These are phyloP conservation scores for Neodiprion lecontei DNA, from an alignment of 1,140 invertebrate genomes.

Conservation along the genomic window DNA sequence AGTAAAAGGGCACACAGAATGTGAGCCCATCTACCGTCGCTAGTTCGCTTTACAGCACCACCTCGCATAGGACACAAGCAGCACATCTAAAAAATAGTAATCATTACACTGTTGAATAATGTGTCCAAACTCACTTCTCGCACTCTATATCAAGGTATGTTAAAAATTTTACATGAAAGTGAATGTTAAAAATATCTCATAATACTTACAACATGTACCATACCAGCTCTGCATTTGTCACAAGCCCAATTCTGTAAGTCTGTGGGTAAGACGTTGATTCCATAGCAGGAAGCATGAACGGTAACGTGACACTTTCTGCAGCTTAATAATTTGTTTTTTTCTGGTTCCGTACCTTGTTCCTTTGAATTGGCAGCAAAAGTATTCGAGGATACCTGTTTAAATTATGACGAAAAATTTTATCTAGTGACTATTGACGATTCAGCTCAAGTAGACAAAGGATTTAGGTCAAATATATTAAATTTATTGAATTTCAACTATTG, in stretches of 20 bases:
- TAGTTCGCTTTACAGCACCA: slow-evolving; percentile 70
- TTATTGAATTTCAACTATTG: slow-evolving; percentile 17
- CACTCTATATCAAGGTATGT: too few species aligned
- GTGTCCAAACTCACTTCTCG: too few species aligned
- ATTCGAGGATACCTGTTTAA: slow-evolving; percentile 47
- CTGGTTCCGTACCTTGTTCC: slow-evolving; percentile 50
- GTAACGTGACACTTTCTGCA: slow-evolving; percentile 60
- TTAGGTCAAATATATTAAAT: slow-evolving; percentile 7
- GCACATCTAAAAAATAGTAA: slow-evolving; percentile 48
- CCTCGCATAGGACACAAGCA: slow-evolving; percentile 67
- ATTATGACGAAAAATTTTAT: slow-evolving; percentile 11
- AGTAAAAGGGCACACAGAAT: slow-evolving; percentile 63
- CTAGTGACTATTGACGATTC: neutral
- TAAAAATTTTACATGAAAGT: slow-evolving; percentile 23
- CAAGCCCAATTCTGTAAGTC: slow-evolving; percentile 59
- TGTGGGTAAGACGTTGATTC: slow-evolving; percentile 50
- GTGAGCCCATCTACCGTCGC: slow-evolving; percentile 66
- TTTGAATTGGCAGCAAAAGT: slow-evolving; percentile 57
- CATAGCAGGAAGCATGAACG: slow-evolving; percentile 62
- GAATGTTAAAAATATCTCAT: slow-evolving; percentile 45
- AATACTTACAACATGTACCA: slow-evolving; percentile 45
- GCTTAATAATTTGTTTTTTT: slow-evolving; percentile 55
- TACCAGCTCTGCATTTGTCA: slow-evolving; percentile 59
- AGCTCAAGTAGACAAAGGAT: neutral
- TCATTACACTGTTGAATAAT: too few species aligned